Conservation (phyloP, 2,797 vertebrate species). For the Betta splendens region DNA sequence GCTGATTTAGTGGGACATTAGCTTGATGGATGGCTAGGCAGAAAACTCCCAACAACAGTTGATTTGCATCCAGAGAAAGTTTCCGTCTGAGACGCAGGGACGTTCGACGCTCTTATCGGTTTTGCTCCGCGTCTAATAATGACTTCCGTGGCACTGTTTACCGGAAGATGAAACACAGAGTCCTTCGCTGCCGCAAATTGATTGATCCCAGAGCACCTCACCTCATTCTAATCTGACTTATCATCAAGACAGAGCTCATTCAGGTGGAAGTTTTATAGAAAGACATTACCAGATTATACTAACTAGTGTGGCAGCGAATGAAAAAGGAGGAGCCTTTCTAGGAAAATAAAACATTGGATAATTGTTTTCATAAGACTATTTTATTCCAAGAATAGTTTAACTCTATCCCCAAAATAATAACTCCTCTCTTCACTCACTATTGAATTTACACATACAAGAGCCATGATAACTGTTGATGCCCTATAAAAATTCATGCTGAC, state of each 20-base stretch:
- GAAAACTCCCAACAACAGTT: slow-evolving; percentile 72
- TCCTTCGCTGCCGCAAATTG: neutral
- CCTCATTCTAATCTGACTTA: slow-evolving; percentile 1
- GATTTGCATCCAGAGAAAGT: slow-evolving; percentile 75
- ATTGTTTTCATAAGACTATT: neutral
- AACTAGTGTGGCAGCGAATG: neutral
- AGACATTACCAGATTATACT: neutral
- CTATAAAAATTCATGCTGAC: too few species aligned
- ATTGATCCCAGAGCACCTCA: neutral
- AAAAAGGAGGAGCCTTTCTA: neutral
- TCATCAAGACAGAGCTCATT: neutral
- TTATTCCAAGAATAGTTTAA: neutral
- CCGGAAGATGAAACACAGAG: slow-evolving; percentile 11
- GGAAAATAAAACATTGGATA: too few species aligned
- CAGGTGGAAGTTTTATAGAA: neutral
- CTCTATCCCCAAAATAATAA: too few species aligned
- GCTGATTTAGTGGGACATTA: slow-evolving; percentile 83
- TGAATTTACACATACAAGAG: too few species aligned
- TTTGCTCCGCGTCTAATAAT: slow-evolving; percentile 32
- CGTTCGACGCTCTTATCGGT: slow-evolving; percentile 25
- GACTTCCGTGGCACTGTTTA: slow-evolving; percentile 7
- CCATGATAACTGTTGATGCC: too few species aligned
- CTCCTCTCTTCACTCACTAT: too few species aligned
- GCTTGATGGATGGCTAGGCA: slow-evolving; percentile 73
- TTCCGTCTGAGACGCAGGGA: slow-evolving; percentile 35